These are phyloP conservation scores for Lycorma delicatula DNA, from an alignment of 1,140 invertebrate species.

Conservation along the genomic window DNA sequence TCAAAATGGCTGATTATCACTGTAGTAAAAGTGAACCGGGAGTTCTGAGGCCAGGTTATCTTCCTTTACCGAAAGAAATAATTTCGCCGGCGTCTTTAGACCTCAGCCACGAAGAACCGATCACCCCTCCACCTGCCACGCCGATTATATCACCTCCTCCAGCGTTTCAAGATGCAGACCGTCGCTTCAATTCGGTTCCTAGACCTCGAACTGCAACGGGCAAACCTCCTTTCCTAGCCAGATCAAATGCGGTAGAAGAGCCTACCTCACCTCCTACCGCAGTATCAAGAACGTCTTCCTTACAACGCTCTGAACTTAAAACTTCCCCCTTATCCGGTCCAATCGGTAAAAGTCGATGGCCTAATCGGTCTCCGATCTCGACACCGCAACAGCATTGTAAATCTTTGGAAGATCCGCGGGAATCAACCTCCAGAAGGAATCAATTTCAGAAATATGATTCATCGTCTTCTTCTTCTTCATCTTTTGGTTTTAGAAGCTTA, in stretches of 20 bases:
- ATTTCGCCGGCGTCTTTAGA: slow-evolving; percentile 25
- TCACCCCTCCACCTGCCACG: slow-evolving; percentile 46
- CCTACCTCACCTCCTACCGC: slow-evolving; percentile 2
- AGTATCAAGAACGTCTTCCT: background rate
- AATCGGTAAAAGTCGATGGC: slow-evolving; percentile 16
- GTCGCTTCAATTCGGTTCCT: slow-evolving; percentile 9
- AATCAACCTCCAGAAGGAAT: slow-evolving; percentile 33
- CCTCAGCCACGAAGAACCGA: slow-evolving; percentile 34
- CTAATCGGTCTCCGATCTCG: slow-evolving; percentile 27
- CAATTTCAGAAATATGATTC: slow-evolving; percentile 47
- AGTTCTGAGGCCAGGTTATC: slow-evolving; percentile 39
- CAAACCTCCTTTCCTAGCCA: slow-evolving; percentile 43
- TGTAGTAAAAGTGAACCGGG: slow-evolving; percentile 46
- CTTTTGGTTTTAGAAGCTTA: slow-evolving; percentile 47
- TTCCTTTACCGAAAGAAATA: slow-evolving; percentile 35
- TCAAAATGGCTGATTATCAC: slow-evolving; percentile 48
- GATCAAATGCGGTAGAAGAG: slow-evolving; percentile 46
- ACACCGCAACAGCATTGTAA: slow-evolving; percentile 40
- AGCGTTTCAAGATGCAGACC: slow-evolving; percentile 45
- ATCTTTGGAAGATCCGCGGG: slow-evolving; percentile 46
- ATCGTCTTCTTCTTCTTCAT: slow-evolving; percentile 47
- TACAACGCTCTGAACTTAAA: slow-evolving; percentile 9
- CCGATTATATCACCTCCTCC: slow-evolving; percentile 53
- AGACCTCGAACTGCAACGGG: slow-evolving; percentile 28
- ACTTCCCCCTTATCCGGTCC: slow-evolving; percentile 10